Base-by-base conservation (phyloP, 1,140 invertebrate species). In the Oreohelix idahoensis region DNA sequence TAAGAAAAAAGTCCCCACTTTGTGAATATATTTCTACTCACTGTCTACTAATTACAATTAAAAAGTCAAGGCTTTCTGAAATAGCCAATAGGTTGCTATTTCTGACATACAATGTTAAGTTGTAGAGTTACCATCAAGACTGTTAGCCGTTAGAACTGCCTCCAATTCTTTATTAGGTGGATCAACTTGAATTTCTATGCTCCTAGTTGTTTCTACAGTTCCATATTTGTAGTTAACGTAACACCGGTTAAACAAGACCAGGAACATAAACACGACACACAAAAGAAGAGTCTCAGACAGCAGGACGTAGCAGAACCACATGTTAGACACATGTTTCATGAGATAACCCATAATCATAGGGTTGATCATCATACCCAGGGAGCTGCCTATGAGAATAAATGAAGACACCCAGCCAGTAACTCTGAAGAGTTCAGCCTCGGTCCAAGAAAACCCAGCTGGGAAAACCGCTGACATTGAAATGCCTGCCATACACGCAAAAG, bases 301-400 rank as follows among this genome's bases (percentile, higher is more conserved):
- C 20, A 89, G 79, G 38, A 89, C 66, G 84, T 89, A 89, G 0
- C 70, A 66, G 66, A 84, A 88, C 87, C 88, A 88, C 85, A 87
- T 88, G 39, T 85, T 85, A 20, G 76, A 81, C 29, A 85, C 63
- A 0, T 86, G 49, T 26, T 89, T 81, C 84, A 89, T 87, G 35
- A 89, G 74, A 26, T 79, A 77, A 20, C 88, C 88, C 5, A 88
- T n/a, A 39, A 86, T 49, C 11, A 87, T 35, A 1, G 88, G 87
- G 38, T 85, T 86, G 0, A 82, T 35, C 77, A 87, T 86, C 5
- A 70, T 81, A 0, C 87, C 87, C 17, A 78, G 49, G 11, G 88
- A 86, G 0, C 81, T 69, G n/a, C 81, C 74, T 36, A 89, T 79
- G 23, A 88, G 81, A 71, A 89, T 86, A 32, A 78, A 78, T 15